Percentiles rank a stretch among this genome's conserved stretches.
Evolutionary conservation across 2,888 invertebrate genomes (phyloP).

Genomic region (Drosophila sordidula): DNA sequence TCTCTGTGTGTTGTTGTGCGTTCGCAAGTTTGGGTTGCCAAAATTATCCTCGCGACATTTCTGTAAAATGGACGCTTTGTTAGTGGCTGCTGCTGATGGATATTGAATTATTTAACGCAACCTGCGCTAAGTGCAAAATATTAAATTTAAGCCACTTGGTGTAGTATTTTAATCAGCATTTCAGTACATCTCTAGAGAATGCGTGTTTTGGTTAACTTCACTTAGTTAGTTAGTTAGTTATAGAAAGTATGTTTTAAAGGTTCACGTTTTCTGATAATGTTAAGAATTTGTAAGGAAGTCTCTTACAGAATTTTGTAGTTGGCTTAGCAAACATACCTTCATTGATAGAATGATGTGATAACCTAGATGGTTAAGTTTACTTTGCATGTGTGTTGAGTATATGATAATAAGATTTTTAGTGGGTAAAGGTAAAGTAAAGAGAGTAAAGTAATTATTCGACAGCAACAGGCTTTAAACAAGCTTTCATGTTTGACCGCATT

Average conservation of each 20-base stretch:
- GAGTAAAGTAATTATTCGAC: no score
- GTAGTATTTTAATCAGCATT: neutral
- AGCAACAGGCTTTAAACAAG: no score
- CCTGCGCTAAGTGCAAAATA: constrained; percentile 11
- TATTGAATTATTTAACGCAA: constrained; percentile 42
- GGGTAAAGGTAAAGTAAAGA: no score
- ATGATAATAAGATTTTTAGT: no score
- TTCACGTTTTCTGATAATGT: no score
- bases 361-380: neutral
- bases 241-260: no score
- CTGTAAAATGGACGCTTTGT: constrained; percentile 26
- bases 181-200: neutral
- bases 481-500: no score
- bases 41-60: constrained; percentile 34
- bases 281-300: neutral
- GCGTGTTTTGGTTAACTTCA: neutral
- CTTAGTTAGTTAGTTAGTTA: neutral
- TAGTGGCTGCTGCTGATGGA: constrained; percentile 40
- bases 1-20: constrained; percentile 32
- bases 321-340: neutral
- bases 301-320: neutral
- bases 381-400: neutral
- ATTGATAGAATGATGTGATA: no score
- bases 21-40: constrained; percentile 44
- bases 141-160: constrained; percentile 21